Base-by-base conservation (phyloP, 92 coral and sea anemone species). In the Epizoanthus stellaris region DNA sequence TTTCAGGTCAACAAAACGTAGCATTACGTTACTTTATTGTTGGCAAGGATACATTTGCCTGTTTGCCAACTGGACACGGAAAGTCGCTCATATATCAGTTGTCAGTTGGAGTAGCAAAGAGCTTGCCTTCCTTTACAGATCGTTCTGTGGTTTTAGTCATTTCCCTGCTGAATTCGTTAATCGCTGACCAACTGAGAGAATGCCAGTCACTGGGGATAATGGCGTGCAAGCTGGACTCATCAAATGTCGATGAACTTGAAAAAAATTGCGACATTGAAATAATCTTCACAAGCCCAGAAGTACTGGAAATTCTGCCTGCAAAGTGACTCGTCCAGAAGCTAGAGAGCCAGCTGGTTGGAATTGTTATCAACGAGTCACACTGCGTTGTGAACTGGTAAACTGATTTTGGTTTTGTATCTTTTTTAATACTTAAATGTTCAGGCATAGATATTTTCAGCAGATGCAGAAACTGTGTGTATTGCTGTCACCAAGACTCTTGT, bases 1-100 rank as follows among this genome's bases (percentile, higher is more conserved):
- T 30, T 30, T 30, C 36, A 30, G 36, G 36, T n/a, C 49, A 42
- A 42, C 73, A 36, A 47, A 67, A 67, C 11, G 38, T 43, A 25
- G 52, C 47, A 25, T 23, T 67, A n/a, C 1, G 34, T 23, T 34
- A 7, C 16, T 67, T 67, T 67, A 23, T 67, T 25, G 30, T 47
- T 67, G 73, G 73, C 73, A 67, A 67, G 73, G 73, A 67, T 67
- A 67, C 73, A 69, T 39, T 39, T 42, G 74, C 54, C 40, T 30
- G 53, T 69, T 14, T 70, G 75, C 75, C 75, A 9, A 70, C 75
- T 21, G 75, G 54, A 70, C 42, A 39, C 19, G 75, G 75, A 52
- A 70, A 70, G 75, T 36, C 15, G 42, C 75, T 70, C 42, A 64
- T 17, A 39, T 64, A 64, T 36, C 69, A 64, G 69, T 36, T 64